These are phyloP conservation scores for Machimus rusticus DNA, from an alignment of 2,888 invertebrate genomes.

Conservation along the genomic window DNA sequence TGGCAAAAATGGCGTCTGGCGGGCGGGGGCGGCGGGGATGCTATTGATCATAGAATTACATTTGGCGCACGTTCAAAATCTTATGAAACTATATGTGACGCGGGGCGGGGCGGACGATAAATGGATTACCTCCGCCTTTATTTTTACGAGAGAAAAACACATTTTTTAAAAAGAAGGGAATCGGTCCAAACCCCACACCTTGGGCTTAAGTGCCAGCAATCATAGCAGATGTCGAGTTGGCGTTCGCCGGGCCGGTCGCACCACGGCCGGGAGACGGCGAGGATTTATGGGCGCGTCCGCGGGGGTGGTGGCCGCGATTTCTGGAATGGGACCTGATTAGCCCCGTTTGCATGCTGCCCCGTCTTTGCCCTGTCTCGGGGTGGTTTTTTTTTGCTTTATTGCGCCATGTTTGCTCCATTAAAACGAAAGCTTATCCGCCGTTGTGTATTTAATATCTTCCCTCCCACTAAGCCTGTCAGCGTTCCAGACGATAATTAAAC, in stretches of 20 bases:
- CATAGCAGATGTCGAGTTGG: constrained; percentile 20
- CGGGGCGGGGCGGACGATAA: neutral
- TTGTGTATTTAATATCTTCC: neutral
- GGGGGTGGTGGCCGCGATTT: neutral
- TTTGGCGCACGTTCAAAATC: constrained; percentile 38
- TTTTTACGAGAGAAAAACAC: constrained; percentile 13
- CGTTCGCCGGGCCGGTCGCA: neutral
- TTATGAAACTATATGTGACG: constrained; percentile 35
- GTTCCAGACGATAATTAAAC: constrained; percentile 29
- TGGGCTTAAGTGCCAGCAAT: constrained; percentile 26
- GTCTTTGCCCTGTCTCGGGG: neutral
- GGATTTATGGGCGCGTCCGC: neutral
- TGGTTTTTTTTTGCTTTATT: neutral
- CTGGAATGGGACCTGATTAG: constrained; percentile 10
- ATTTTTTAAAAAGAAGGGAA: constrained; percentile 19
- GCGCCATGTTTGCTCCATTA: neutral
- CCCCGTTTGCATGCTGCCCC: constrained; percentile 6
- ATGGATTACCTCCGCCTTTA: constrained; percentile 20
- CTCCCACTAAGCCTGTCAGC: constrained; percentile 6
- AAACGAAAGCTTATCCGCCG: constrained; percentile 2
- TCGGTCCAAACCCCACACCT: neutral
- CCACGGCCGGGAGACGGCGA: neutral
- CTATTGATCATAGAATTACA: constrained; percentile 35
- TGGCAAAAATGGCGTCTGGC: neutral
- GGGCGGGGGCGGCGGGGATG: neutral